These are phyloP conservation scores for Hymenopus coronatus DNA, from an alignment of 2,888 invertebrate species.

Conservation along the genomic window DNA sequence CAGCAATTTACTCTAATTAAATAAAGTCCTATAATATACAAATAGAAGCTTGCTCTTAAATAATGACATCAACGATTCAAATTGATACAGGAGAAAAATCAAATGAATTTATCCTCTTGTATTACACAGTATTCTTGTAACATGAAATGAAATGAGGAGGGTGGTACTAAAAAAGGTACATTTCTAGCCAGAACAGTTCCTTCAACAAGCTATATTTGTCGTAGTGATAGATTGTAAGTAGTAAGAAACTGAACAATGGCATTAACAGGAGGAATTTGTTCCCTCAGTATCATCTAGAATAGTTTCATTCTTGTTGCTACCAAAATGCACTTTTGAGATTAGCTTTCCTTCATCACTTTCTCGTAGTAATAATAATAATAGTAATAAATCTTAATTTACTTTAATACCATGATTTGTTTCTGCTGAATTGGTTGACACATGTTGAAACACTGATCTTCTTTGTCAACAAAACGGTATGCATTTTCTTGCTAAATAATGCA, in stretches of 20 bases:
- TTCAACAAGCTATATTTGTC: background rate
- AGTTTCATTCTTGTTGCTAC: background rate
- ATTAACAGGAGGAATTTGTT: background rate
- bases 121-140: too few relatives aligned
- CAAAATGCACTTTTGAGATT: background rate
- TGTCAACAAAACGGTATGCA: background rate
- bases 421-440: background rate
- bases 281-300: background rate
- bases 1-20: too few relatives aligned
- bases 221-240: background rate
- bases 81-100: too few relatives aligned
- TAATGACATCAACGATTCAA: too few relatives aligned
- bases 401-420: background rate
- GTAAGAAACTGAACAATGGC: background rate
- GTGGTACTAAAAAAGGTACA: background rate
- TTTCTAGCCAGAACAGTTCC: background rate
- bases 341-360: background rate
- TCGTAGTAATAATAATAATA: too few relatives aligned
- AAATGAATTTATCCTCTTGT: too few relatives aligned
- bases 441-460: background rate
- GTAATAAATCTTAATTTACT: background rate
- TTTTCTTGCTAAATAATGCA: background rate
- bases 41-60: too few relatives aligned
- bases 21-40: too few relatives aligned
- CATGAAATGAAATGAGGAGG: background rate